phyloP scores from a whole-genome alignment of 2,888 invertebrate genomes.

The Brenthis ino region DNA sequence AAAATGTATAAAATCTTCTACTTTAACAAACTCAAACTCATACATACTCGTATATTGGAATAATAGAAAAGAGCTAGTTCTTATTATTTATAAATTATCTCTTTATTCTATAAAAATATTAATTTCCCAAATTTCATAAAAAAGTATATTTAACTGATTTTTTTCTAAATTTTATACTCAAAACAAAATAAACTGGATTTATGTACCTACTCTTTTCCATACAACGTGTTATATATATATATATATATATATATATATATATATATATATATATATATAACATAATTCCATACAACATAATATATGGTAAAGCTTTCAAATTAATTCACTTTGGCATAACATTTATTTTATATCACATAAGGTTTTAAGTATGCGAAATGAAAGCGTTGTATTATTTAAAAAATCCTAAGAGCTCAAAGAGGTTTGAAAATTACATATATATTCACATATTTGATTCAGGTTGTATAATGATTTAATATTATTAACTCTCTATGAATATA shows the following conservation, averaged over 20 bases:
- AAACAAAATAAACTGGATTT: neutral
- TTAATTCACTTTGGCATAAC: constrained; percentile 13
- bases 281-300: neutral
- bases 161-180: neutral
- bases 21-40: no score
- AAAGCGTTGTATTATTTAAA: constrained; percentile 14
- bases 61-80: no score
- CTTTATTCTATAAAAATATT: no score
- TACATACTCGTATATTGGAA: no score
- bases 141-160: neutral
- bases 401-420: constrained; percentile 1
- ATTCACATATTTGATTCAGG: neutral
- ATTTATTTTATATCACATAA: neutral
- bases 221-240: no score
- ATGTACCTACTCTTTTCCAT: neutral
- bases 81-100: no score
- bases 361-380: constrained; percentile 5
- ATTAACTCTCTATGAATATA: neutral
- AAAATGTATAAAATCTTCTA: no score
- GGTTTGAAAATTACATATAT: neutral
- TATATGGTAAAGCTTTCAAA: constrained; percentile 15
- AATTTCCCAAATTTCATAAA: neutral
- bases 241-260: no score
- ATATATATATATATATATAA: no score
- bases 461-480: neutral